Evolutionary conservation across 2,888 invertebrate genomes (phyloP).

Genomic region (Cryptocephalus moraei): DNA sequence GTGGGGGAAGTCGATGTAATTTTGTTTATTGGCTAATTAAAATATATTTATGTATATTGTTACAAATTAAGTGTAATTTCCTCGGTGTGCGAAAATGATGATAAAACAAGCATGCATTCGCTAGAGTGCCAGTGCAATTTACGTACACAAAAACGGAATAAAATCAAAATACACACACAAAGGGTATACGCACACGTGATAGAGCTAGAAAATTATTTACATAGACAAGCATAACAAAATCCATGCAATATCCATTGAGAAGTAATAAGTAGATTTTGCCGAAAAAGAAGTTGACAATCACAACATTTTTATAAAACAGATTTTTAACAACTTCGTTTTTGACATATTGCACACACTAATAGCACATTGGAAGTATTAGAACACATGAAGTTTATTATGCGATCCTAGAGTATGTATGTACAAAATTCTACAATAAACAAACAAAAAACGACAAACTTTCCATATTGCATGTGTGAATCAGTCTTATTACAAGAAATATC

Average conservation of each 20-base stretch:
- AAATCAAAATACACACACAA: slow-evolving; percentile 1
- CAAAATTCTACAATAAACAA: too few species aligned
- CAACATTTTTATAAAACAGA: too few species aligned
- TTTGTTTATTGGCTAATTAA: slow-evolving; percentile 3
- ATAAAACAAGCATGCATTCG: slow-evolving; percentile 14
- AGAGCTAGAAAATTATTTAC: slow-evolving; percentile 8
- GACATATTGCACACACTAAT: too few species aligned
- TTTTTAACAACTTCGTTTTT: too few species aligned
- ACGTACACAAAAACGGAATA: slow-evolving; percentile 6
- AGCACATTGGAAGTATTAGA: too few species aligned
- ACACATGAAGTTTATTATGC: too few species aligned
- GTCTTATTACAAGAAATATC: too few species aligned
- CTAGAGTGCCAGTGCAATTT: slow-evolving; percentile 1
- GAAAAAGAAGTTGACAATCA: too few species aligned
- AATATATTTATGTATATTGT: slow-evolving; percentile 2
- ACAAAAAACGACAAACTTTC: too few species aligned
- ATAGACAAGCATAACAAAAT: slow-evolving; percentile 13
- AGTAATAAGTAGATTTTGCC: too few species aligned
- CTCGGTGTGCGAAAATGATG: slow-evolving; percentile 4
- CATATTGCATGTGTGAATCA: too few species aligned
- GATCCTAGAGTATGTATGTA: too few species aligned
- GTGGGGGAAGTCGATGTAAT: background rate
- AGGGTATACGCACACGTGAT: slow-evolving; percentile 8
- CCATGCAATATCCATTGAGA: slow-evolving; percentile 8
- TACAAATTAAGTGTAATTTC: slow-evolving; percentile 1